Base-by-base conservation (phyloP, 2,888 invertebrate genomes). In the Neoaliturus tenellus region DNA sequence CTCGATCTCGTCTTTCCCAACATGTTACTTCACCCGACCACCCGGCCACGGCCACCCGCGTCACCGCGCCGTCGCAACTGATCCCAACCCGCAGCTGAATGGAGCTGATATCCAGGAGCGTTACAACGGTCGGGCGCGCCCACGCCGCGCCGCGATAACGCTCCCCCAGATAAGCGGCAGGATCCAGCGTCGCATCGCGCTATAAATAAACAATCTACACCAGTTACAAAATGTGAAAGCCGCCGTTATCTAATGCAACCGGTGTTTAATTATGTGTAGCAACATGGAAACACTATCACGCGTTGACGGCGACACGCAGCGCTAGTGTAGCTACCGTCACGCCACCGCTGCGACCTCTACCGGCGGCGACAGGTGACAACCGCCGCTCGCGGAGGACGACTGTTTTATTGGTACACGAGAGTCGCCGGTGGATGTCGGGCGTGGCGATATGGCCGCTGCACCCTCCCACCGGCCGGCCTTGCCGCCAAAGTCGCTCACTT, bases 191-290 rank as follows among this genome's bases (percentile, higher is more conserved):
- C 55, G 48, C 51, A 48, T 55, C 55, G 20, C 25, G 33, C 20
- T 78, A 48, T 78, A 78, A 78, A 78, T 78, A 78, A 55, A 51
- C 78, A 75, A 28, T 75, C 44, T 35, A 20, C 67, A 67, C 67
- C 71, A n/a, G 71, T 71, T 71, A 23, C 71, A 71, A 71, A 41
- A 71, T 51, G 51, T 78, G 78, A 78, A 78, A 78, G 78, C 78
- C 5, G n/a, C 55, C n/a, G 78, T 78, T 78, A 78, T 78, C 78
- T 78, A 78, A 69, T 28, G 67, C 35, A 25, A 71, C 71, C 41
- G 23, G 75, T 75, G 75, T 75, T 75, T 78, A 78, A 78, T 78
- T 78, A 78, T 78, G 78, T 78, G 78, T 55, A 78, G 78, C 23
- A 48, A 31, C 55, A 55, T 78, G 75, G 75, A 75, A 75, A 78